A percentile compares a stretch with the other conserved stretches of the same genome.
These are phyloP conservation scores for Metellina segmentata DNA, from an alignment of 2,888 invertebrate genomes.

Conservation along the genomic window DNA sequence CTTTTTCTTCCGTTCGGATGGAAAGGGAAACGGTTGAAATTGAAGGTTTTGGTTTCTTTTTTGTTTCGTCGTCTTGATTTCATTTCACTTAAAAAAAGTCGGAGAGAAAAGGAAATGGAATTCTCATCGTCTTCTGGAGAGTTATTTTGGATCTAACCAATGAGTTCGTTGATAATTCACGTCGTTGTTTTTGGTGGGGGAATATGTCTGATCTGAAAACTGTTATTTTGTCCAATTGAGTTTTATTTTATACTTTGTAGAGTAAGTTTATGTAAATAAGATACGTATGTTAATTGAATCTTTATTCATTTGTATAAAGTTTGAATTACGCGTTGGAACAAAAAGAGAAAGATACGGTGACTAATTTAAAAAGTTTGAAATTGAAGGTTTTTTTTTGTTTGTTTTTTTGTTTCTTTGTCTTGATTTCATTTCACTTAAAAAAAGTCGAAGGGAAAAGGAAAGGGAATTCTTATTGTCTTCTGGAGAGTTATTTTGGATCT, in stretches of 20 bases:
- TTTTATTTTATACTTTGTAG: too few species aligned
- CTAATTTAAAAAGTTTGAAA: slow-evolving; percentile 42
- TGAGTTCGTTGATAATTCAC: background rate
- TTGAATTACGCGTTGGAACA: slow-evolving; percentile 42
- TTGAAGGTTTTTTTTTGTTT: background rate
- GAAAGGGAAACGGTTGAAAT: background rate
- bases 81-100: slow-evolving; percentile 6
- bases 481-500: background rate
- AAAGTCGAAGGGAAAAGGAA: background rate
- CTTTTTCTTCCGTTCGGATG: slow-evolving; percentile 32
- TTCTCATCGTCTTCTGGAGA: background rate
- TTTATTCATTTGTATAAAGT: too few species aligned
- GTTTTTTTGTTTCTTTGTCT: background rate
- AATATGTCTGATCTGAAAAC: too few species aligned
- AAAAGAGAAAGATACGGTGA: slow-evolving; percentile 38
- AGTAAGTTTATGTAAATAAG: too few species aligned
- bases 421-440: slow-evolving; percentile 19
- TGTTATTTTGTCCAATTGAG: too few species aligned
- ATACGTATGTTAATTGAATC: too few species aligned
- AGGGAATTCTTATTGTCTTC: slow-evolving; percentile 13
- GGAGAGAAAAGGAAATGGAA: slow-evolving; percentile 11
- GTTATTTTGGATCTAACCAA: background rate
- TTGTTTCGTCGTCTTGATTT: slow-evolving; percentile 5
- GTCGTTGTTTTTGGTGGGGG: background rate
- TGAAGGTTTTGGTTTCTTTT: background rate